A percentile compares a stretch with the other conserved stretches of the same genome.
phyloP scores from a whole-genome alignment of 2,797 vertebrate genomes.

The Enteromius anoplus region DNA sequence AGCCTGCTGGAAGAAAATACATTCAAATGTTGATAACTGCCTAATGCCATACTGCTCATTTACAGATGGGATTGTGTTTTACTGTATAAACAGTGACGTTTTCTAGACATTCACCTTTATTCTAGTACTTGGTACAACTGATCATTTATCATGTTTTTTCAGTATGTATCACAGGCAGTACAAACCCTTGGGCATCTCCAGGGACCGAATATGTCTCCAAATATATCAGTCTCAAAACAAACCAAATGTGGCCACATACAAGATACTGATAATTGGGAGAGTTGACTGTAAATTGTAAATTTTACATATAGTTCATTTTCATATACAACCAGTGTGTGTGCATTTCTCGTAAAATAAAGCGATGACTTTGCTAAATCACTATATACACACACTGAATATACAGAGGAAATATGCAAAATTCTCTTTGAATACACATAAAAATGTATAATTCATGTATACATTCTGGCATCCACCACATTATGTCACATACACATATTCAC shows the following conservation, averaged over 20 bases:
- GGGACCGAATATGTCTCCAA: neutral
- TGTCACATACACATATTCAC: constrained; percentile 18
- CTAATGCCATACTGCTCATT: constrained; percentile 21
- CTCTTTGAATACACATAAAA: neutral
- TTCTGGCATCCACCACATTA: neutral
- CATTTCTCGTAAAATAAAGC: neutral
- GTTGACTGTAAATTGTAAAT: neutral
- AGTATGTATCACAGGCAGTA: neutral
- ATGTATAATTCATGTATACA: neutral
- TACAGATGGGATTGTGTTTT: constrained; percentile 10
- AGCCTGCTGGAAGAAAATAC: constrained; percentile 18
- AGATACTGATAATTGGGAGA: neutral
- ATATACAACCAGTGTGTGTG: neutral
- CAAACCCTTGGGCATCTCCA: constrained; percentile 1
- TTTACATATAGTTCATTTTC: neutral
- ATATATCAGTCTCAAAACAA: constrained; percentile 3
- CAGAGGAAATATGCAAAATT: neutral
- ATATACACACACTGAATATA: neutral
- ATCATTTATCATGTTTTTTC: neutral
- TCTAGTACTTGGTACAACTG: neutral
- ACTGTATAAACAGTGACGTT: constrained; percentile 21
- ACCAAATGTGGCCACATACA: neutral
- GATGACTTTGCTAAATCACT: neutral
- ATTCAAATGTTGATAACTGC: constrained; percentile 17
- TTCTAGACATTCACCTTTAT: too few relatives aligned